These are phyloP conservation scores for Cheilosia vernalis DNA, from an alignment of 2,888 invertebrate species.

Conservation along the genomic window DNA sequence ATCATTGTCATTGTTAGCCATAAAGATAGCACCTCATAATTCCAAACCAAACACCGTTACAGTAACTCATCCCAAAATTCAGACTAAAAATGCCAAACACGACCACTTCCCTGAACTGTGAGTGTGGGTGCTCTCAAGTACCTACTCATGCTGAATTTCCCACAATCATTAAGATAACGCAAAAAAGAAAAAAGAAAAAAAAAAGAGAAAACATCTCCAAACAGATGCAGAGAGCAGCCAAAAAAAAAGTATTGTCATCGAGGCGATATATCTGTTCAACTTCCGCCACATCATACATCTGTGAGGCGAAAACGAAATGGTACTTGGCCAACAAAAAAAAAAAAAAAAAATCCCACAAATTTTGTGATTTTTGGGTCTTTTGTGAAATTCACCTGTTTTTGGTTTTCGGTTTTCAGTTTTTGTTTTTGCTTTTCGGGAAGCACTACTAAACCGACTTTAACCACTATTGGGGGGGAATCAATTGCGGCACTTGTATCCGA, in stretches of 20 bases:
- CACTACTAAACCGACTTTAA: neutral
- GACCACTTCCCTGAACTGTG: constrained; percentile 1
- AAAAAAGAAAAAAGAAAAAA: neutral
- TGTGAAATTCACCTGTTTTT: constrained; percentile 1
- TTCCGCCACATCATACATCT: constrained; percentile 16
- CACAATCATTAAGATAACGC: constrained; percentile 31
- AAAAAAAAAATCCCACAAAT: neutral
- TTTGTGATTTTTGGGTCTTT: neutral
- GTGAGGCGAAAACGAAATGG: neutral
- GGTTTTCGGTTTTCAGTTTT: neutral
- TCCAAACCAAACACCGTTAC: neutral
- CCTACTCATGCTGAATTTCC: constrained; percentile 24
- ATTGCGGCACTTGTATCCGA: no score
- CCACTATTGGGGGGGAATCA: neutral
- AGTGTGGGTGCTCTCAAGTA: constrained; percentile 12
- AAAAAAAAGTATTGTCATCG: neutral
- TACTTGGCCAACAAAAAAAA: neutral
- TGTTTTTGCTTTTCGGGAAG: neutral
- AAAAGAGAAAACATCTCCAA: constrained; percentile 5
- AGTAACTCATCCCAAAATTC: neutral
- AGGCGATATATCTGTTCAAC: constrained; percentile 3
- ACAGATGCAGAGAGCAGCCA: constrained; percentile 5
- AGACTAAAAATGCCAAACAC: neutral
- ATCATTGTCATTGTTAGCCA: neutral
- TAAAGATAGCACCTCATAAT: neutral